Evolutionary conservation across 1,140 invertebrate genomes (phyloP), one percentile per base, ranked within the genome.

Genomic region (Magallana gigas): DNA sequence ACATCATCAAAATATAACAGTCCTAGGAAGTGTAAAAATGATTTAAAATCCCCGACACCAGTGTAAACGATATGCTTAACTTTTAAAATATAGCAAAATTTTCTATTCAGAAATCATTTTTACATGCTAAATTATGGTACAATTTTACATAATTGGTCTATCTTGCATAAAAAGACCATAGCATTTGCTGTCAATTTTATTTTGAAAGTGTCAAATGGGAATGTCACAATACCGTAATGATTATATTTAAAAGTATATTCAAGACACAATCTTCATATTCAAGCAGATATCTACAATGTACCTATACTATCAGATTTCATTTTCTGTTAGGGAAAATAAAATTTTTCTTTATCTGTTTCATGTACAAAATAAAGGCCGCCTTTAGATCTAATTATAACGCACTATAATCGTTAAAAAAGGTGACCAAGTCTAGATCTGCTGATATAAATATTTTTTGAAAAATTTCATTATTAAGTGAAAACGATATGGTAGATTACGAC

Each of bases 211-310:
- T 76, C 68, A 36, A 29, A 12, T 36, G 68, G 18, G 23, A 76
- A 11, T 7, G 68, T 11, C 68, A 76, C 36, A 76, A 76, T 11
- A 36, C 68, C 9, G 2, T 16, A n/a, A 62, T 12, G 14, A 62
- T 62, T 48, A 62, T 62, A 16, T 62, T 62, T 76, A 76, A 76
- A 29, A 48, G 68, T 76, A 76, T 76, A 76, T 76, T 76, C 14
- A 76, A 76, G 68, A 29, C 36, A 11, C 68, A 18, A 76, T 76
- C 18, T 76, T 29, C 23, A 76, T 76, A 76, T 76, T 76, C 12
- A 76, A 76, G 18, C 68, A 76, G 68, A 29, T 76, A 36, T 29
- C 9, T 29, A 48, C 36, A 23, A 23, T 23, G 23, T 23, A 23
- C 23, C 23, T 23, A 9, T 29, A 12, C 18, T 76, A 76, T 76